Base-by-base conservation (phyloP, 2,888 invertebrate species). In the Mycalesis mineus region DNA sequence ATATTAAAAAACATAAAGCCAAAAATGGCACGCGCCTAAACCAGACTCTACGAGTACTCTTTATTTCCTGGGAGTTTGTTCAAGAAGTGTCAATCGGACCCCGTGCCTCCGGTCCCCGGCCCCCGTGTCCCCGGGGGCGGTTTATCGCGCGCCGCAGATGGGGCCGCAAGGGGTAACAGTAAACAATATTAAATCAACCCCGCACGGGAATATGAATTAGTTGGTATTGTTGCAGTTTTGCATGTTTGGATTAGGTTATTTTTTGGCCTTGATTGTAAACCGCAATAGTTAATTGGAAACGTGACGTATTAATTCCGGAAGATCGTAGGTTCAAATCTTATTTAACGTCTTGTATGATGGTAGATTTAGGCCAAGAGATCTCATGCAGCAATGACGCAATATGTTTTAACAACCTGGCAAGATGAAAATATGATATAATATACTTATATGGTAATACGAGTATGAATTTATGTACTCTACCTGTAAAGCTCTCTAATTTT, bases 61-160 rank as follows among this genome's bases (percentile, higher is more conserved):
- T 22, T 31, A 44, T 53, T 47, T 54, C 54, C 54, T 31, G 31
- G 7, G 15, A 40, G 51, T 51, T 51, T 40, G 51, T 40, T 45
- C 9, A 44, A 22, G 15, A 40, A 45, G 54, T 54, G 54, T 47
- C 36, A 14, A 47, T n/a, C 15, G 39, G 37, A 14, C 13, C 14
- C 45, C 29, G 1, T 17, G 22, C 28, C 44, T 28, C 44, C 8
- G 28, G 36, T 17, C n/a, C n/a, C n/a, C n/a, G n/a, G 5, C 42
- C 36, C 40, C 15, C 39, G 9, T 14, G 31, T 11, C 70, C 14
- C 22, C 8, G 37, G 68, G 70, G 74, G 47, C 58, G 55, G 66
- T 66, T 72, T 74, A 74, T 73, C 72, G 55, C 61, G 48, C 57
- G 45, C 58, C 66, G 61, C 74, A 72, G 70, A 57, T 67, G 69